Percentiles rank a stretch among this genome's conserved stretches.
Evolutionary conservation across 92 coral and sea anemone species (phyloP).

Genomic region (Actinostola sp.): DNA sequence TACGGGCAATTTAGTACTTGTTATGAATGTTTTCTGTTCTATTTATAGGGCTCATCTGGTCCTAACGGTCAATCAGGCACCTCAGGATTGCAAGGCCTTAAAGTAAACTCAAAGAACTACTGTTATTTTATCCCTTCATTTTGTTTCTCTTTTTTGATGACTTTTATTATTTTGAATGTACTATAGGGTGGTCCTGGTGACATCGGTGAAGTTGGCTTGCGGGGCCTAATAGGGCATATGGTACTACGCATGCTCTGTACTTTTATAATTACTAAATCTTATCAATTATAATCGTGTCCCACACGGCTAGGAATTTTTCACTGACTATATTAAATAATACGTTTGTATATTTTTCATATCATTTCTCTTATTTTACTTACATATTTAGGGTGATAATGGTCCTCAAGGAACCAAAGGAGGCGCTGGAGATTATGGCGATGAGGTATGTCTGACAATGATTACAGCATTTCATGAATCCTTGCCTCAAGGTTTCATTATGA

Average conservation of each 20-base stretch:
- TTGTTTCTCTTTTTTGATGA: not conserved
- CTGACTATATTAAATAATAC: too few relatives aligned
- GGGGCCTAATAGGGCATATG: conserved; percentile 43
- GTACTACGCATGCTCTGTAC: too few relatives aligned
- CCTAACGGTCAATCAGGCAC: conserved; percentile 40
- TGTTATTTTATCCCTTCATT: not conserved
- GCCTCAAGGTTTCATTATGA: not conserved
- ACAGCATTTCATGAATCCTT: not conserved
- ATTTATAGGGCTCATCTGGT: conserved; percentile 48
- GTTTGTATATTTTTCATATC: not conserved
- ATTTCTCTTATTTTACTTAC: not conserved
- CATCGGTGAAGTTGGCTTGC: conserved; percentile 41
- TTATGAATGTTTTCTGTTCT: not conserved
- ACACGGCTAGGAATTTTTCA: not conserved
- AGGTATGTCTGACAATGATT: conserved; percentile 18
- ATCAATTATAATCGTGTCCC: too few relatives aligned
- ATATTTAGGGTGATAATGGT: conserved; percentile 61
- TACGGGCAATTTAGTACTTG: too few relatives aligned
- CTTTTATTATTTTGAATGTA: not conserved
- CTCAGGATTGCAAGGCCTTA: conserved; percentile 46
- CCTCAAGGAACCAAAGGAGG: conserved; percentile 38
- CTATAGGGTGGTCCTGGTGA: conserved; percentile 60
- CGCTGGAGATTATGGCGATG: conserved; percentile 39
- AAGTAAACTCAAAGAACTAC: conserved; percentile 46
- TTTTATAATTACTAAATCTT: too few relatives aligned